Evolutionary conservation across 2,888 invertebrate species (phyloP), one percentile per base, ranked within the genome.

Genomic region (Sipha maydis): DNA sequence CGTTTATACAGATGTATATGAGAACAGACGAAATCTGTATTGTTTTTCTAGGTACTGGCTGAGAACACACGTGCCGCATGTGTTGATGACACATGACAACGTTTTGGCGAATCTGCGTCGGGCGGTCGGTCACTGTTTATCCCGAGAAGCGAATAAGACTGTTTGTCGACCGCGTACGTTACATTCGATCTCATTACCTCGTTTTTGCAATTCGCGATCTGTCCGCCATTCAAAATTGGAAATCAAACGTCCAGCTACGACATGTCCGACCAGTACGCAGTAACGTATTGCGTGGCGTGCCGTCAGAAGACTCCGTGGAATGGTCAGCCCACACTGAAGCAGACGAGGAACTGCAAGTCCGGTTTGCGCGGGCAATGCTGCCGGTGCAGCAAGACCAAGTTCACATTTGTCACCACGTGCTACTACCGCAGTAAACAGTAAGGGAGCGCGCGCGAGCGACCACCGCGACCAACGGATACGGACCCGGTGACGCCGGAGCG

Each of bases 251-350:
- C 28, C 8, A 4, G 9, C n/a, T n/a, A n/a, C 21, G 80, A 38
- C 48, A 48, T 48, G 48, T 48, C 61, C 9, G 80, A 38, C 5
- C 61, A 25, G 17, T 83, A 83, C 48, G 28, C 1, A 3, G 0
- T 38, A 25, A 67, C 85, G 3, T 85, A 41, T 21, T 85, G 85
- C 17, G 76, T 85, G 14, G n/a, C 21, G 21, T 85, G 85, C 31
- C 38, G 76, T 1, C 28, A 54, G 8, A 85, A 85, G 17, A 85
- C 85, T 3, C 5, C 3, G 4, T 85, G 85, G 85, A 67, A 1
- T 14, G 21, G 25, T 14, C 67, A 21, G 28, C 76, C 76, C 41
- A 67, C 11, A 0, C 21, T 85, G n/a, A 85, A 67, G 1, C 61
- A 31, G 11, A 85, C 85, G 3, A 9, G 48, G 21, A 85, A 85